phyloP scores from a whole-genome alignment of 2,113 vertebrate species.

The Tricholaema leucomelas region DNA sequence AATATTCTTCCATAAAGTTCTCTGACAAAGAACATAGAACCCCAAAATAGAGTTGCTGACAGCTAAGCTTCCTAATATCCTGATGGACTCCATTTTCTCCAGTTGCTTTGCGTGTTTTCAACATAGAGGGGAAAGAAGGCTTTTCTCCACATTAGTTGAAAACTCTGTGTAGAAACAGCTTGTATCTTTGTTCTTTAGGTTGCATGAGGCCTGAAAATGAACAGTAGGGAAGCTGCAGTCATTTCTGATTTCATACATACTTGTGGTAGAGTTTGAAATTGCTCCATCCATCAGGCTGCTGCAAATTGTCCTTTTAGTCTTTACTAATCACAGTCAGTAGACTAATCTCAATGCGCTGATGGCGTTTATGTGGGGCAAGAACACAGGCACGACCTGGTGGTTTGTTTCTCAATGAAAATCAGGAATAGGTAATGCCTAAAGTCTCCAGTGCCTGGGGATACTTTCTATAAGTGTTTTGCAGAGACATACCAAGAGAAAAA shows the following conservation, averaged over 20 bases:
- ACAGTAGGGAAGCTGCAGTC: neutral
- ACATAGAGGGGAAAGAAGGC: accelerated
- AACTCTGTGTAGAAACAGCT: neutral
- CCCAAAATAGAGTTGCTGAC: neutral
- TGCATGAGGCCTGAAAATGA: neutral
- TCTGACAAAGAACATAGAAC: constrained; percentile 8
- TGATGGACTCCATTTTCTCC: neutral
- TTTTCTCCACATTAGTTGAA: neutral
- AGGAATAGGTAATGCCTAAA: neutral
- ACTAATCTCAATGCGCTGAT: neutral
- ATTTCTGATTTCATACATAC: neutral
- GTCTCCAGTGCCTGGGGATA: neutral
- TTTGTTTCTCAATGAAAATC: neutral
- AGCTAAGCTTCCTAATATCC: neutral
- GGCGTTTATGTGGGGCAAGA: neutral
- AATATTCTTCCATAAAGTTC: constrained; percentile 49
- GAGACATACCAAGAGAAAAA: neutral
- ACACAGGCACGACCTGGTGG: neutral
- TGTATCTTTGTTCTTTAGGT: neutral
- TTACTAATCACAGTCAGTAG: neutral
- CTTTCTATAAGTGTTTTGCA: neutral
- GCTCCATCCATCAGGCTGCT: neutral
- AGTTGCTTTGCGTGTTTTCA: neutral
- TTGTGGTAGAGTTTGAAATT: neutral
- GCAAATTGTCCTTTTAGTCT: neutral